phyloP scores from a whole-genome alignment of 1,140 invertebrate species.

The Chelonus insularis region DNA sequence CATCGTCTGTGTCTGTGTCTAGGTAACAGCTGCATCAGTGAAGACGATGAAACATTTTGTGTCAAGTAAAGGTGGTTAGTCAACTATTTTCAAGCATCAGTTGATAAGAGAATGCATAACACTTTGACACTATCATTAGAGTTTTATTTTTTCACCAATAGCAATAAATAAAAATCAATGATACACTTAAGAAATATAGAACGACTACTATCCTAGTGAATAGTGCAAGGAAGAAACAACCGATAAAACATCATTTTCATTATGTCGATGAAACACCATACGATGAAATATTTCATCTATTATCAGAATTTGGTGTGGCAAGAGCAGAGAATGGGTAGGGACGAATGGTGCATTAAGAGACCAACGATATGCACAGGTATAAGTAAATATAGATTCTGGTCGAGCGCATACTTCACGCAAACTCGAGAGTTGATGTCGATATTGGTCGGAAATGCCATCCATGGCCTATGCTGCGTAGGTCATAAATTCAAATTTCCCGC shows the following conservation, averaged over 20 bases:
- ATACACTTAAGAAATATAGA: no score
- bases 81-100: neutral
- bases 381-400: conserved; percentile 12
- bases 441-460: conserved; percentile 2
- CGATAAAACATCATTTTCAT: conserved; percentile 15
- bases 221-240: neutral
- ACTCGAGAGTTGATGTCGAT: neutral
- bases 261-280: conserved; percentile 4
- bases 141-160: neutral
- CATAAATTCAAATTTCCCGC: conserved; percentile 27
- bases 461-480: neutral
- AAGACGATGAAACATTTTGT: neutral
- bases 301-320: conserved; percentile 2
- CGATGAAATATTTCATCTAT: conserved; percentile 18
- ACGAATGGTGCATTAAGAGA: conserved; percentile 9
- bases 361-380: conserved; percentile 12
- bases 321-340: neutral
- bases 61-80: neutral
- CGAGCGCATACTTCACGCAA: conserved; percentile 4
- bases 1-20: neutral
- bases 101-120: neutral
- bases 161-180: neutral
- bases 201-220: no score
- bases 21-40: neutral
- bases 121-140: neutral